A percentile compares a stretch with the other conserved stretches of the same genome.
Evolutionary conservation across 2,113 vertebrate species (phyloP).

Genomic region (Microtus richardsoni): DNA sequence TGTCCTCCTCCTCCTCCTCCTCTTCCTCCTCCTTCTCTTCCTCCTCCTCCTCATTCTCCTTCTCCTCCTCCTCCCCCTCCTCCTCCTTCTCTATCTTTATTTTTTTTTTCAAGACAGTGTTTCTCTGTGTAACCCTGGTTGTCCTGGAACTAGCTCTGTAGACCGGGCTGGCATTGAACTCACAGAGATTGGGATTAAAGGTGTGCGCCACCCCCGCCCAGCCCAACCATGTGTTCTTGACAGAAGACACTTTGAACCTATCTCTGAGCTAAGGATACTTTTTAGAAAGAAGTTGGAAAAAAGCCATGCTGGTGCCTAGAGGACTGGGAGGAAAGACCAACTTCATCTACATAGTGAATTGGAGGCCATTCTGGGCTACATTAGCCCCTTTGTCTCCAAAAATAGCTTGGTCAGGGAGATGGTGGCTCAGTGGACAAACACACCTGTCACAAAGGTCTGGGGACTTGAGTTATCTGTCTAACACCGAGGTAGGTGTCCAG

Average conservation of each 20-base stretch:
- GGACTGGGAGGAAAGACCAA: neutral
- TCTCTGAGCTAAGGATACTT: neutral
- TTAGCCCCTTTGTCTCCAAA: neutral
- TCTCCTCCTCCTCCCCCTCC: no score
- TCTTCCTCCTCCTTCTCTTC: neutral
- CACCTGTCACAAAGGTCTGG: neutral
- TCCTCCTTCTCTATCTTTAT: no score
- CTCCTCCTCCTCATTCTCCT: no score
- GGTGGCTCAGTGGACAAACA: neutral
- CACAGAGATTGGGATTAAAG: neutral
- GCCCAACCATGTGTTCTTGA: neutral
- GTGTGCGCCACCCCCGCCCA: rapidly evolving
- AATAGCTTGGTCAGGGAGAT: neutral
- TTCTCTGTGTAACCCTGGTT: neutral
- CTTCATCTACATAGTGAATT: neutral
- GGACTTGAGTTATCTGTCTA: neutral
- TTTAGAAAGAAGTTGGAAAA: neutral
- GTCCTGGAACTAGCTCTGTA: neutral
- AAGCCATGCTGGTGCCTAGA: no score
- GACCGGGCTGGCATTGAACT: neutral
- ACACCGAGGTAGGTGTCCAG: neutral
- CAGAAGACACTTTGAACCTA: neutral
- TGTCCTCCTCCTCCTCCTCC: rapidly evolving
- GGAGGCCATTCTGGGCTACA: neutral
- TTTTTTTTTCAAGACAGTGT: neutral